Evolutionary conservation across 2,797 vertebrate genomes (phyloP), one percentile per base, ranked within the genome.

Genomic region (Hylomyscus alleni): DNA sequence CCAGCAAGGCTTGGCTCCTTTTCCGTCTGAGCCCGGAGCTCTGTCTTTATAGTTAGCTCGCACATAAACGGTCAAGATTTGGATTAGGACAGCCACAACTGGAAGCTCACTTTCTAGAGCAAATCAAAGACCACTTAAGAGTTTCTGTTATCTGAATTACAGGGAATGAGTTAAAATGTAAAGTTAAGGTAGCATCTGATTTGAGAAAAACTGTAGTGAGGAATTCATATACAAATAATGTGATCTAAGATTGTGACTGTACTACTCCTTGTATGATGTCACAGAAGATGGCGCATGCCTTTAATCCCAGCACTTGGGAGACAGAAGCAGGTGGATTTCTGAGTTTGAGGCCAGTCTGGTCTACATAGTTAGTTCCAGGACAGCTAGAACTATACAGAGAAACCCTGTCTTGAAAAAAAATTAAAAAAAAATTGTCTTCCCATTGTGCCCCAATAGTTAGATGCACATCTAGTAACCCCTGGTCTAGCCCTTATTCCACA

Each of bases 181-280:
- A 90, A 65, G 78, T 62, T 40, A 72, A 91, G 69, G 62, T 37
- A 54, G 47, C 67, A 44, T 83, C 44, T 60, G n/a, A 9, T 40
- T 60, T 95, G 69, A 82, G 40, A 75, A 87, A 80, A 81, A 65
- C 17, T 81, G 8, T 60, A 58, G 6, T 69, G 34, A 88, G 58
- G 17, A 58, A 65, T 85, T 94, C 24, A 5, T 60, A 4, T 34
- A 0, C 60, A 85, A 77, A 20, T 40, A 11, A 69, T 58, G 8
- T 80, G 82, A 81, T 13, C 29, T 34, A 24, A 50, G 52, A 34
- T 37, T 37, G 3, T 40, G 82, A 34, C 31, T 37, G 6, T 31
- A 3, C 73, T 88, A 80, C 24, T 89, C 34, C 47, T 84, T 75
- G 31, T 40, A 93, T 19, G 58, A 81, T 73, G 92, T 93, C 58